Conservation (phyloP, 2,888 invertebrate species). For the Monoplex corrugatus region DNA sequence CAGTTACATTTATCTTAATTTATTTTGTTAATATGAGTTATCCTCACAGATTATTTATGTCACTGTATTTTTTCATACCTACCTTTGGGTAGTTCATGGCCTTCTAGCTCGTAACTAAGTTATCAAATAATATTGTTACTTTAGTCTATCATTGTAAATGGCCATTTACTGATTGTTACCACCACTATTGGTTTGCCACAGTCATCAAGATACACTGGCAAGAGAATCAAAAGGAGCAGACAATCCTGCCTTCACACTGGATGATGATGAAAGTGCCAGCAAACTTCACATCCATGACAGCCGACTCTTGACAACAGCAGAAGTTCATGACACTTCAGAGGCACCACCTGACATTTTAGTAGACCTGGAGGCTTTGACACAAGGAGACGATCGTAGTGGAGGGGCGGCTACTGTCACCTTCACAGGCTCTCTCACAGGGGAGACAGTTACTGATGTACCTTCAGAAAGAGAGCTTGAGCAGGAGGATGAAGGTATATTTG, state of each 20-base stretch:
- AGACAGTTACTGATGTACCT: slow-evolving; percentile 45
- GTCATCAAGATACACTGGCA: neutral
- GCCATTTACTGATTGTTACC: no score
- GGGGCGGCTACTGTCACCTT: slow-evolving; percentile 40
- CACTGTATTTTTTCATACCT: no score
- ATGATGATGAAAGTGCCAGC: neutral
- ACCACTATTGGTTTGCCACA: no score
- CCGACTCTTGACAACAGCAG: slow-evolving; percentile 28
- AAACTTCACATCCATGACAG: neutral
- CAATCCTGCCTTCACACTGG: slow-evolving; percentile 32
- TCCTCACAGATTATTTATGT: no score
- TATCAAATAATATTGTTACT: no score
- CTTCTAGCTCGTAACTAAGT: no score
- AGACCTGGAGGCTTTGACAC: slow-evolving; percentile 34
- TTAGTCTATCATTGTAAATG: no score
- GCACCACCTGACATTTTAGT: slow-evolving; percentile 21
- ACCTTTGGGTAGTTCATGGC: no score
- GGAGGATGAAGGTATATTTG: neutral
- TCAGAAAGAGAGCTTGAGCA: neutral
- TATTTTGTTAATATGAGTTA: no score
- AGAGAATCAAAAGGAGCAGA: slow-evolving; percentile 29
- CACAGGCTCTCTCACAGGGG: slow-evolving; percentile 44
- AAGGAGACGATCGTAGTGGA: neutral
- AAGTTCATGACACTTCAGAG: slow-evolving; percentile 22
- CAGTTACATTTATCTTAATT: no score